A percentile compares a stretch with the other conserved stretches of the same genome.
phyloP scores from a whole-genome alignment of 1,140 invertebrate genomes.

The Drosophila bifasciata region DNA sequence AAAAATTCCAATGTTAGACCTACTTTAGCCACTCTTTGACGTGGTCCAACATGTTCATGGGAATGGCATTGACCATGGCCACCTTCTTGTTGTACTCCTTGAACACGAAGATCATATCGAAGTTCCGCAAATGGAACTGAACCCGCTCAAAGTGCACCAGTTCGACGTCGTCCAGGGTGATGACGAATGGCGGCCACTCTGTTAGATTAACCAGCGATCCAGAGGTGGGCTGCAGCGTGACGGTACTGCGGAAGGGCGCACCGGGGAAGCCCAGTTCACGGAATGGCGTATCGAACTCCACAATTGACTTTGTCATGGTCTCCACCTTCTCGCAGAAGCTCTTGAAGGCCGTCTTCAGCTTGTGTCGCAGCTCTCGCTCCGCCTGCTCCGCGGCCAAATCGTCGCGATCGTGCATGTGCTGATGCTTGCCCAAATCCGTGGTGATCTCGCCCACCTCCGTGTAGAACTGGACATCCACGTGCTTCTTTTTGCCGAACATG shows the following conservation, averaged over 20 bases:
- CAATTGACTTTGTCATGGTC: conserved; percentile 96
- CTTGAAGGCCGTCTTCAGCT: conserved; percentile 98
- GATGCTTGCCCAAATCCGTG: conserved; percentile 99
- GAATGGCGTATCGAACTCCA: conserved; percentile 99
- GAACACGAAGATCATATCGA: conserved; percentile 99
- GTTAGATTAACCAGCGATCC: conserved; percentile 98
- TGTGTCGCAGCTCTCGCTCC: conserved; percentile 97
- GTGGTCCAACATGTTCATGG: conserved; percentile 99
- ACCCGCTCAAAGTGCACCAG: conserved; percentile 99
- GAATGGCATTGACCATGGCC: conserved; percentile 98
- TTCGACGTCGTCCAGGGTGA: conserved; percentile 98
- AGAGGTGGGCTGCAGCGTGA: conserved; percentile 97
- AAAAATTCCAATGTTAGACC: conserved; percentile 66
- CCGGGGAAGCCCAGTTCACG: conserved; percentile 98
- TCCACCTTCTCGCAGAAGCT: conserved; percentile 99
- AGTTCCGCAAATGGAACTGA: conserved; percentile 99
- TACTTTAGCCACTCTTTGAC: conserved; percentile 99
- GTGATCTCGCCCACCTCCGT: conserved; percentile 99
- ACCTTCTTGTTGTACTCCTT: conserved; percentile 98
- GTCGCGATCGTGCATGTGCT: conserved; percentile 99
- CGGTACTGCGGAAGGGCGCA: conserved; percentile 98
- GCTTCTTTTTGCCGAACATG: conserved; percentile 99
- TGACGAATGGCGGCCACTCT: conserved; percentile 99
- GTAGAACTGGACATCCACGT: conserved; percentile 99
- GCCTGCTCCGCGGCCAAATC: conserved; percentile 99